A percentile compares a stretch with the other conserved stretches of the same genome.
These are phyloP conservation scores for Drosophila histrio DNA, from an alignment of 2,888 invertebrate genomes.

Conservation along the genomic window DNA sequence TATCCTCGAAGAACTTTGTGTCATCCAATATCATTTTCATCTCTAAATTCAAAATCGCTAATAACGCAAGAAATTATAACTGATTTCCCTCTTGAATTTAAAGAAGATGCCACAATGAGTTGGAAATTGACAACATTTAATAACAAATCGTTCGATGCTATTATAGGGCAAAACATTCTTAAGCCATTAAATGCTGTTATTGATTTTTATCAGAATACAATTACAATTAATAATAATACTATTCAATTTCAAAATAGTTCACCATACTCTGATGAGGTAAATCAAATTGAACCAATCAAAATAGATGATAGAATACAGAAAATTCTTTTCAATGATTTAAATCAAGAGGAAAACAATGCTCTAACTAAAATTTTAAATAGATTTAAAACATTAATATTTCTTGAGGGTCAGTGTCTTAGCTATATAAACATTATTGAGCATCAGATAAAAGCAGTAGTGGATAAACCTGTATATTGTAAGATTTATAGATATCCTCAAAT, in stretches of 20 bases:
- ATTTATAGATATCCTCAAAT: slow-evolving; percentile 24
- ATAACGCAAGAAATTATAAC: slow-evolving; percentile 42
- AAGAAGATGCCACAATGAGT: slow-evolving; percentile 42
- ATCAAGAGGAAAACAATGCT: slow-evolving; percentile 22
- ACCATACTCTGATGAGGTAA: slow-evolving; percentile 15
- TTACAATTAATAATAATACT: slow-evolving; percentile 15
- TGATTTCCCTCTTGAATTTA: slow-evolving; percentile 38
- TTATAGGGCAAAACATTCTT: slow-evolving; percentile 35
- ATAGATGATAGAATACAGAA: slow-evolving; percentile 20
- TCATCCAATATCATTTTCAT: slow-evolving; percentile 35
- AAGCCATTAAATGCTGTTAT: slow-evolving; percentile 38
- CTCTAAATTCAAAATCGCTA: slow-evolving; percentile 32
- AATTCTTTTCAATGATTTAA: slow-evolving; percentile 23
- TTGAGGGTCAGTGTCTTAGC: slow-evolving; percentile 3
- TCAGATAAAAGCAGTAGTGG: slow-evolving; percentile 17
- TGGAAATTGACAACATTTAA: slow-evolving; percentile 40
- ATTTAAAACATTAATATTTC: slow-evolving; percentile 23
- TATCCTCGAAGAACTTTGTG: slow-evolving; percentile 23
- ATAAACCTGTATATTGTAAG: slow-evolving; percentile 10
- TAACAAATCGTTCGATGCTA: slow-evolving; percentile 26
- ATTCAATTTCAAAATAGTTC: slow-evolving; percentile 18
- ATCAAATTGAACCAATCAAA: slow-evolving; percentile 17
- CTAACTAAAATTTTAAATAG: slow-evolving; percentile 22
- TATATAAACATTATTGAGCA: slow-evolving; percentile 2
- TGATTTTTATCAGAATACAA: slow-evolving; percentile 32